Evolutionary conservation across 2,888 invertebrate genomes (phyloP).

Genomic region (Cynaeus angustus): DNA sequence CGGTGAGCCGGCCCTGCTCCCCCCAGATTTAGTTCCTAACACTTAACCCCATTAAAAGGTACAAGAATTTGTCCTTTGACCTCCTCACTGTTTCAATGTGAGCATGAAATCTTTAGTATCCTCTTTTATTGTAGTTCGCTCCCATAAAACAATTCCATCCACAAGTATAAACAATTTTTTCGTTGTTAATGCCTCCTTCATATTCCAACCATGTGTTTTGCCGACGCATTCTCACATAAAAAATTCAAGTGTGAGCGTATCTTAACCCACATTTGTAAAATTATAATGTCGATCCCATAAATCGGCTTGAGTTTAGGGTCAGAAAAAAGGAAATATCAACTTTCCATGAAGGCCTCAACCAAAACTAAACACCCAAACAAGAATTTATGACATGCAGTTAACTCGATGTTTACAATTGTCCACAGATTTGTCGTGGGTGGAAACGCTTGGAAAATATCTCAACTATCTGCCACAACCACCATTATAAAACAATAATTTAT

Average conservation of each 20-base stretch:
- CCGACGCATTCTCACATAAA: constrained; percentile 4
- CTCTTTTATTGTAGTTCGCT: too few relatives aligned
- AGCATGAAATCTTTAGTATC: too few relatives aligned
- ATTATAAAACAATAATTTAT: constrained; percentile 45
- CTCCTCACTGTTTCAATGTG: too few relatives aligned
- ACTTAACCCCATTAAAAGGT: too few relatives aligned
- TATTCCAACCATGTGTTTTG: constrained; percentile 1
- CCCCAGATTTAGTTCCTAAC: too few relatives aligned
- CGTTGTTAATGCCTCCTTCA: constrained; percentile 5
- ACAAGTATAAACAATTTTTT: not conserved
- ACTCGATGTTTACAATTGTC: constrained; percentile 30
- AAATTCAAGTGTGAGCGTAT: constrained; percentile 33
- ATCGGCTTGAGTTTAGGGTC: constrained; percentile 16
- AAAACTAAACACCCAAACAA: not conserved
- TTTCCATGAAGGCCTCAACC: constrained; percentile 11
- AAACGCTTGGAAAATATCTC: constrained; percentile 13
- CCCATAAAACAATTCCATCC: not conserved
- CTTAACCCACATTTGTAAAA: constrained; percentile 35
- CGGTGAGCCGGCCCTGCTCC: too few relatives aligned
- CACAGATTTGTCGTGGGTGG: constrained; percentile 29
- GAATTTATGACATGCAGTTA: constrained; percentile 11
- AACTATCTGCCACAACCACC: constrained; percentile 21
- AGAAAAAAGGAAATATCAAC: constrained; percentile 26
- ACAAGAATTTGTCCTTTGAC: too few relatives aligned
- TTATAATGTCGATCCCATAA: constrained; percentile 33